These are phyloP conservation scores for Petrolisthes manimaculis DNA, from an alignment of 2,888 invertebrate genomes.

Conservation along the genomic window DNA sequence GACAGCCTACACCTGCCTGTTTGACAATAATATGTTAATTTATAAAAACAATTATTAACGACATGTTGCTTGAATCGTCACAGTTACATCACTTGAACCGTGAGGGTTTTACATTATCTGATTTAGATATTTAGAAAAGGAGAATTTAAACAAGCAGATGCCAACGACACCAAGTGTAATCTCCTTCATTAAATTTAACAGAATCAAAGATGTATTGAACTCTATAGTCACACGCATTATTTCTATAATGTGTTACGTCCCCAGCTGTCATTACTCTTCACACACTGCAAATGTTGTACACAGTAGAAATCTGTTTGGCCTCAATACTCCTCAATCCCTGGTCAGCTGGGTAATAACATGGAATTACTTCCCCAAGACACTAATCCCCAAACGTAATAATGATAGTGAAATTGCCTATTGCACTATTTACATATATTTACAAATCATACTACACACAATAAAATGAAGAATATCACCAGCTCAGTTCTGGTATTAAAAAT, in stretches of 20 bases:
- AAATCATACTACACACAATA: neutral
- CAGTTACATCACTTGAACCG: too few relatives aligned
- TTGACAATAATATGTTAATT: too few relatives aligned
- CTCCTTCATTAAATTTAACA: too few relatives aligned
- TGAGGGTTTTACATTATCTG: too few relatives aligned
- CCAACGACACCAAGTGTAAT: too few relatives aligned
- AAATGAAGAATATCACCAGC: neutral
- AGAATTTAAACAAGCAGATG: too few relatives aligned
- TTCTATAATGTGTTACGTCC: slow-evolving; percentile 19
- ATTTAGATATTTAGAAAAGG: too few relatives aligned
- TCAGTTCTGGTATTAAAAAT: neutral
- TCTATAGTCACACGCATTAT: too few relatives aligned
- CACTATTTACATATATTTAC: neutral
- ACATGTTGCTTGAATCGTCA: too few relatives aligned
- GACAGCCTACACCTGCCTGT: too few relatives aligned
- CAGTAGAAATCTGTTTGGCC: neutral
- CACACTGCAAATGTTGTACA: neutral
- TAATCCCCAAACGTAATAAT: neutral
- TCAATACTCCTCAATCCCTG: neutral
- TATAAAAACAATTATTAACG: too few relatives aligned
- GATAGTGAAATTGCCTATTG: neutral
- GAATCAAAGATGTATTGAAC: too few relatives aligned
- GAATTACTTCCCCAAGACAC: neutral
- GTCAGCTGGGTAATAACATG: neutral
- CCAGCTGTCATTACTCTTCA: neutral